Evolutionary conservation across 2,888 invertebrate species (phyloP).

Genomic region (Encarsia formosa): DNA sequence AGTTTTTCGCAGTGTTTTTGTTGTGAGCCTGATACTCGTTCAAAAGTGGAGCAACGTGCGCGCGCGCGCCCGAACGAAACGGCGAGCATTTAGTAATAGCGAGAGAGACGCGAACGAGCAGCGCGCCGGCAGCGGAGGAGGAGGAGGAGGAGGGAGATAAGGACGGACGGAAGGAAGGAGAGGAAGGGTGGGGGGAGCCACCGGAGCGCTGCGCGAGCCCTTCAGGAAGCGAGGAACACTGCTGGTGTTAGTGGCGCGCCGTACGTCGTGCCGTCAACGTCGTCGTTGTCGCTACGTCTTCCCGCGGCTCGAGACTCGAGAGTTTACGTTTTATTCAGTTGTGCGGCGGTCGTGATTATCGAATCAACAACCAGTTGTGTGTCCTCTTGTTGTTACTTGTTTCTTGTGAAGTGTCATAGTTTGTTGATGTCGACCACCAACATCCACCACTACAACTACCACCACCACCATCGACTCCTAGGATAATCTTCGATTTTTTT

Average conservation of each 20-base stretch:
- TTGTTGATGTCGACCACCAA: no score
- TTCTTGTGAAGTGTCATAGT: no score
- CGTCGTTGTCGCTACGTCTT: constrained; percentile 26
- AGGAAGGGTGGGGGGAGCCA: constrained; percentile 15
- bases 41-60: no score
- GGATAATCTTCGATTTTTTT: no score
- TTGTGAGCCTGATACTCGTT: no score
- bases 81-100: not conserved
- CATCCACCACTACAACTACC: no score
- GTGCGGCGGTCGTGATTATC: no score
- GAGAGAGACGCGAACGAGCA: not conserved
- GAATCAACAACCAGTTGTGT: no score
- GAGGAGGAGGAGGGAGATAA: constrained; percentile 21
- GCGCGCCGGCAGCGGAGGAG: not conserved
- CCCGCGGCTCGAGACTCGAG: not conserved
- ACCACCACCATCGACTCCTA: no score
- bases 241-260: constrained; percentile 46
- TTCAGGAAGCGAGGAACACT: constrained; percentile 46
- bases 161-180: constrained; percentile 25
- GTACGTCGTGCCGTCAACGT: constrained; percentile 43
- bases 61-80: constrained; percentile 5
- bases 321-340: no score
- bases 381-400: no score
- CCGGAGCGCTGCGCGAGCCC: constrained; percentile 32
- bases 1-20: not conserved